Conservation (phyloP, 1,140 invertebrate genomes). For the Macrostomum lignano region DNA sequence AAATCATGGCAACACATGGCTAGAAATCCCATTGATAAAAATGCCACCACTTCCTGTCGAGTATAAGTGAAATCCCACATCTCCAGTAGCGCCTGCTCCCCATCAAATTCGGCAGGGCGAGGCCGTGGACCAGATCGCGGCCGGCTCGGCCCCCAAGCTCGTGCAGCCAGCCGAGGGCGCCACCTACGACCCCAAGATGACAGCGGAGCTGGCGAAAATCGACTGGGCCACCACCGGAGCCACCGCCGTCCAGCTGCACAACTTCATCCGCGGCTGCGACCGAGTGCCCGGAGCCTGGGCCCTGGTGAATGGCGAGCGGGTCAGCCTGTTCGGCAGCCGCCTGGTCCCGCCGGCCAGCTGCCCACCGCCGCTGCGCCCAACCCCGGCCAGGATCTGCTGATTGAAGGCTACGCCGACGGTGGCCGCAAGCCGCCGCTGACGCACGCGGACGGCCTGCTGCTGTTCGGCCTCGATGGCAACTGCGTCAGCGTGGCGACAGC, state of each 20-base stretch:
- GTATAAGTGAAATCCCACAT: too few relatives aligned
- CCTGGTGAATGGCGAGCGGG: constrained; percentile 32
- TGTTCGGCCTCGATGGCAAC: constrained; percentile 44
- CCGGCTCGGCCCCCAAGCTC: constrained; percentile 47
- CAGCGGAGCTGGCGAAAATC: constrained; percentile 34
- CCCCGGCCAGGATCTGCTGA: too few relatives aligned
- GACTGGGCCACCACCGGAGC: constrained; percentile 29
- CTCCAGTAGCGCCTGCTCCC: too few relatives aligned
- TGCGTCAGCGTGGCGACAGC: too few relatives aligned
- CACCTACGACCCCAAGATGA: constrained; percentile 63
- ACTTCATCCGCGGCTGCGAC: constrained; percentile 72
- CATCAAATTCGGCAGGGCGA: too few relatives aligned
- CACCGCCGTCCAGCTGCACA: constrained; percentile 44
- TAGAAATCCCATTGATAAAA: too few relatives aligned
- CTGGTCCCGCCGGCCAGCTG: too few relatives aligned
- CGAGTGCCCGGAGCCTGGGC: constrained; percentile 58
- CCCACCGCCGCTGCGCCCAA: too few relatives aligned
- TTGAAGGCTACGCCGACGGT: too few relatives aligned
- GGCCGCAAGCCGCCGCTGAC: too few relatives aligned
- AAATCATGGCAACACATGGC: too few relatives aligned
- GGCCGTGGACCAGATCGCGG: constrained; percentile 59
- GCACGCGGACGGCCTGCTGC: constrained; percentile 48
- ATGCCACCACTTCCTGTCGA: too few relatives aligned
- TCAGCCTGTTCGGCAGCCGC: constrained; percentile 22
- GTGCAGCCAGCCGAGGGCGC: constrained; percentile 51